Percentiles rank a stretch among this genome's conserved stretches.
phyloP scores from a whole-genome alignment of 1,140 invertebrate genomes.

The Charaxes varanes region DNA sequence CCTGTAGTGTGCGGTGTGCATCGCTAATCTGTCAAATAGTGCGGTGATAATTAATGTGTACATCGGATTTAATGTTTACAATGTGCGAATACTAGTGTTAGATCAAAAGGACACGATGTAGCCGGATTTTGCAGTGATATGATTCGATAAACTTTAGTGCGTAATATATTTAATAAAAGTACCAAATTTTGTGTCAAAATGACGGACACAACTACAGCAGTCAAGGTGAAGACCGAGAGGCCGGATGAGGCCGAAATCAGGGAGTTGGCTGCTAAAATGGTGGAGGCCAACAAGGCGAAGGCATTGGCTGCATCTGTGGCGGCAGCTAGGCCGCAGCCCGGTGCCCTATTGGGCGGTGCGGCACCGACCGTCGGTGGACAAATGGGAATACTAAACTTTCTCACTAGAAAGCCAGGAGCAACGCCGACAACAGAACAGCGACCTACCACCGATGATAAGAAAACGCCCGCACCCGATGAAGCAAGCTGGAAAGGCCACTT shows the following conservation, averaged over 20 bases:
- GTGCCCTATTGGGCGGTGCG: slow-evolving; percentile 51
- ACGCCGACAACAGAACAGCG: slow-evolving; percentile 42
- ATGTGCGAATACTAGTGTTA: slow-evolving; percentile 20
- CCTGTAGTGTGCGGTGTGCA: slow-evolving; percentile 21
- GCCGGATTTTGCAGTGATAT: slow-evolving; percentile 21
- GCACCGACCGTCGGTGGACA: slow-evolving; percentile 62
- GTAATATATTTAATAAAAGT: slow-evolving; percentile 3
- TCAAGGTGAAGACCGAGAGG: slow-evolving; percentile 85
- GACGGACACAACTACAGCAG: slow-evolving; percentile 44
- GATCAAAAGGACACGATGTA: slow-evolving; percentile 42
- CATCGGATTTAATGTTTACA: slow-evolving; percentile 45
- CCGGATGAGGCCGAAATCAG: slow-evolving; percentile 90
- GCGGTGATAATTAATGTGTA: slow-evolving; percentile 44
- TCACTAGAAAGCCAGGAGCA: slow-evolving; percentile 66
- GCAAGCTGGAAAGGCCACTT: slow-evolving; percentile 89
- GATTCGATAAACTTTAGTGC: slow-evolving; percentile 14
- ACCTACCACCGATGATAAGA: slow-evolving; percentile 47
- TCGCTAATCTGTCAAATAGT: slow-evolving; percentile 51
- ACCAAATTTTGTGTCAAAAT: slow-evolving; percentile 29
- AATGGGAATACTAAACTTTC: slow-evolving; percentile 77
- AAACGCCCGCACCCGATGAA: slow-evolving; percentile 80
- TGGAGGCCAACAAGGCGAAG: slow-evolving; percentile 88
- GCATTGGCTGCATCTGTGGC: slow-evolving; percentile 66
- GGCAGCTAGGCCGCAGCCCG: slow-evolving; percentile 49
- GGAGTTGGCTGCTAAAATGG: slow-evolving; percentile 89